Evolutionary conservation across 2,797 vertebrate species (phyloP).

Genomic region (Sarcoramphus papa): DNA sequence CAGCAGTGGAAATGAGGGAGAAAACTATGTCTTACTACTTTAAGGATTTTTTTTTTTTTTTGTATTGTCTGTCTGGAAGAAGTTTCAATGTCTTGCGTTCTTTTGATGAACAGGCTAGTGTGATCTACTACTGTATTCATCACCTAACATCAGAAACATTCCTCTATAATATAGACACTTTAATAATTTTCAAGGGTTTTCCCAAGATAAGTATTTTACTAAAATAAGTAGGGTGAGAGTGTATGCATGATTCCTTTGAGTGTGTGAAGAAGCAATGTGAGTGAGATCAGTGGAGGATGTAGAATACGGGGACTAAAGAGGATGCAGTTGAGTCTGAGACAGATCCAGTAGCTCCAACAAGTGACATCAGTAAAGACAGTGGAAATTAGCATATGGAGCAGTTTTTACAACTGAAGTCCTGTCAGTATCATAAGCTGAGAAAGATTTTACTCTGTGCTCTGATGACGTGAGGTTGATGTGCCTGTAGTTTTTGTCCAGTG

Average conservation of each 20-base stretch:
- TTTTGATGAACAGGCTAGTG: neutral
- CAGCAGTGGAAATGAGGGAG: neutral
- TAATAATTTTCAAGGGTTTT: neutral
- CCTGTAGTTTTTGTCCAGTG: neutral
- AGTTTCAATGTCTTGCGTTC: neutral
- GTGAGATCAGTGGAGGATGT: neutral
- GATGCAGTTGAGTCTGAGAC: neutral
- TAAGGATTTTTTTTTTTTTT: neutral
- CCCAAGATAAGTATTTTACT: neutral
- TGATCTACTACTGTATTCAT: neutral
- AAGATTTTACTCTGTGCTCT: neutral
- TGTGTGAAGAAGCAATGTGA: neutral
- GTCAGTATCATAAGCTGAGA: neutral
- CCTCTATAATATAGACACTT: neutral
- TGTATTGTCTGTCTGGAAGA: neutral
- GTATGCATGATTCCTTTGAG: neutral
- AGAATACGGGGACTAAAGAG: neutral
- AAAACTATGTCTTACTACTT: neutral
- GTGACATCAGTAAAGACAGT: neutral
- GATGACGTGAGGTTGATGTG: neutral
- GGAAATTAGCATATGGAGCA: neutral
- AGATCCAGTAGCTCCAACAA: neutral
- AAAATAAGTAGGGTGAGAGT: neutral
- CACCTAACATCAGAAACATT: neutral
- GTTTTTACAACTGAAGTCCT: neutral